Evolutionary conservation across 2,888 invertebrate species (phyloP).

Genomic region (Lamproptera curius): DNA sequence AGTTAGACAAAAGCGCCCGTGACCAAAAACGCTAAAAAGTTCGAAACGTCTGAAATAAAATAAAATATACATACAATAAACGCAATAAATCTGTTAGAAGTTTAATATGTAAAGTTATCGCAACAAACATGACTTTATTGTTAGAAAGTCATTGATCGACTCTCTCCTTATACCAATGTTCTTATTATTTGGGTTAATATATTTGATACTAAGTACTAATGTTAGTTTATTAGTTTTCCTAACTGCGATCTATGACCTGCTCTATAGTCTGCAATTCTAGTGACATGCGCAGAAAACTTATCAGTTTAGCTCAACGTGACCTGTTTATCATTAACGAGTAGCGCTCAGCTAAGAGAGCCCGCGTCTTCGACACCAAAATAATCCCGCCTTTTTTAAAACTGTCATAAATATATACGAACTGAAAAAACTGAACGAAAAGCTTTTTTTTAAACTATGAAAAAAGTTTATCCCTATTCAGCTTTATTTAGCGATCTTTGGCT

Average conservation of each 20-base stretch:
- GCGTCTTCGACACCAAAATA: conserved; percentile 9
- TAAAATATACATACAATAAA: no score
- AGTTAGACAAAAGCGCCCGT: no score
- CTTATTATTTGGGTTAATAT: no score
- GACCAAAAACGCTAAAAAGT: no score
- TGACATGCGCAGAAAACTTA: conserved; percentile 60
- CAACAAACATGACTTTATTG: no score
- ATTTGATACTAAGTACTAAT: not conserved
- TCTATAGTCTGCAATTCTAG: conserved; percentile 16
- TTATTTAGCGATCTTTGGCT: conserved; percentile 5
- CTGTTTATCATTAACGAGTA: conserved; percentile 36
- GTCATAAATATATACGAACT: no score
- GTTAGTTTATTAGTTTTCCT: conserved; percentile 24
- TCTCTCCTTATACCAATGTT: no score
- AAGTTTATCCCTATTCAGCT: not conserved
- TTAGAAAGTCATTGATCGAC: no score
- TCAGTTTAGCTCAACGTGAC: conserved; percentile 45
- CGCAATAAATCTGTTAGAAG: no score
- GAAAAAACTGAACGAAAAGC: not conserved
- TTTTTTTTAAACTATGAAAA: conserved; percentile 13
- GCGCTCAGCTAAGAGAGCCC: conserved; percentile 30
- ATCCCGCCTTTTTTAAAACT: conserved; percentile 11
- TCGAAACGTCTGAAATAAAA: no score
- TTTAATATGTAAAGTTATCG: no score
- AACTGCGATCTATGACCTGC: conserved; percentile 35